phyloP scores from a whole-genome alignment of 2,113 vertebrate species.

The Benitochromis conjunctus region DNA sequence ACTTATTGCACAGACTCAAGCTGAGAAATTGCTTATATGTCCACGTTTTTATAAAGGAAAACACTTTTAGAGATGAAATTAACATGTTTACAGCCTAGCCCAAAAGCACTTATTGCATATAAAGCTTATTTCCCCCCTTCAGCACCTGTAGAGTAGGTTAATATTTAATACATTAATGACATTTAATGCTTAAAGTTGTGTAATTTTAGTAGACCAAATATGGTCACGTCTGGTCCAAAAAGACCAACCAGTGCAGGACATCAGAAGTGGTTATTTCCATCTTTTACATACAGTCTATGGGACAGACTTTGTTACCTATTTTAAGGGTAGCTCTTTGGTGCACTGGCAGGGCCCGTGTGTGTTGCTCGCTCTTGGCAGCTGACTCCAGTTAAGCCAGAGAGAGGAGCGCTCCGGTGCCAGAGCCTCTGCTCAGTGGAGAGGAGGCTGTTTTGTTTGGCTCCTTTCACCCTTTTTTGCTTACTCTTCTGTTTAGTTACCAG shows the following conservation, averaged over 20 bases:
- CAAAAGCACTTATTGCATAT: background rate
- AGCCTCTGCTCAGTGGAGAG: background rate
- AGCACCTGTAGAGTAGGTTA: background rate
- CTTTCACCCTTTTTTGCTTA: background rate
- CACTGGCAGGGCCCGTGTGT: background rate
- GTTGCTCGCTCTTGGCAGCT: background rate
- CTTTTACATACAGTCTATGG: background rate
- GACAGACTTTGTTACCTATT: background rate
- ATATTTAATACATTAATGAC: background rate
- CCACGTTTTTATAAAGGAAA: background rate
- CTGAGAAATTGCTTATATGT: background rate
- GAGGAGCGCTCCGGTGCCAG: background rate
- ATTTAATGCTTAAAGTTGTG: background rate
- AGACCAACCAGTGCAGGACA: background rate
- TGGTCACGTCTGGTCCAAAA: background rate
- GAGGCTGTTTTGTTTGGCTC: background rate
- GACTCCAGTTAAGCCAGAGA: background rate
- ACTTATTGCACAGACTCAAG: background rate
- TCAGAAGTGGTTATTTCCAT: background rate
- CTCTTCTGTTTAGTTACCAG: background rate
- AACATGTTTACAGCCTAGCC: background rate
- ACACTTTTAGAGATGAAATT: background rate
- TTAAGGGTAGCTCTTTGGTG: background rate
- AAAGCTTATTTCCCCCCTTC: background rate
- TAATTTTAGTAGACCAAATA: background rate